Evolutionary conservation across 2,888 invertebrate genomes (phyloP).

Genomic region (Chrysolina americana): DNA sequence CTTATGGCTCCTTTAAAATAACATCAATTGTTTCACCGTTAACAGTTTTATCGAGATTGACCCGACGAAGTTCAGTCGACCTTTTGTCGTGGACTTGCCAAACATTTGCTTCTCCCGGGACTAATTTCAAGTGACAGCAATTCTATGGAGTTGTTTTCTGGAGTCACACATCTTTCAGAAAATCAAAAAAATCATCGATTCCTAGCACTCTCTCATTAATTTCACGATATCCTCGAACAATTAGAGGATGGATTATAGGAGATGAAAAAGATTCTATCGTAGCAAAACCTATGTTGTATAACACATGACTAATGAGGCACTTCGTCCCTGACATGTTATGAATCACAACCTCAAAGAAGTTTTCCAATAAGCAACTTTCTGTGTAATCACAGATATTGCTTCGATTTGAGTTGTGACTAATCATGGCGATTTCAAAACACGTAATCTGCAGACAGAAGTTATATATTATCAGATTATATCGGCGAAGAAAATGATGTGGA

Average conservation of each 20-base stretch:
- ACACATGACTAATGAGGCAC: not conserved
- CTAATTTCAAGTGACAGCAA: no score
- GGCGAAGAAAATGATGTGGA: constrained; percentile 3
- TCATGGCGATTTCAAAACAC: constrained; percentile 32
- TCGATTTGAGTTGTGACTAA: constrained; percentile 32
- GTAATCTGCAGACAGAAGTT: constrained; percentile 19
- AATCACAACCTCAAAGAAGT: constrained; percentile 30
- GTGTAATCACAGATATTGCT: constrained; percentile 26
- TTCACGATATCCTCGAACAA: no score
- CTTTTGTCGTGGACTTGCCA: not conserved
- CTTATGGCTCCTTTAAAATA: no score
- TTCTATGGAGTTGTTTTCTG: no score
- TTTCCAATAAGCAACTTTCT: constrained; percentile 34
- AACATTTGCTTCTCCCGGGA: no score
- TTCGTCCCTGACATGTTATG: constrained; percentile 33
- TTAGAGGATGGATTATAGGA: no score
- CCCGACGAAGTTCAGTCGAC: not conserved
- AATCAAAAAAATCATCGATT: no score
- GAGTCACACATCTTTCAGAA: no score
- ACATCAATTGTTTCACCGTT: no score
- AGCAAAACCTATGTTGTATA: not conserved
- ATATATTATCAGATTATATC: not conserved
- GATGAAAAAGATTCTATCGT: not conserved
- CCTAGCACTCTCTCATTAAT: no score
- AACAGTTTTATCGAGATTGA: not conserved